Conservation (phyloP, 2,113 vertebrate genomes). For the Vimba vimba region DNA sequence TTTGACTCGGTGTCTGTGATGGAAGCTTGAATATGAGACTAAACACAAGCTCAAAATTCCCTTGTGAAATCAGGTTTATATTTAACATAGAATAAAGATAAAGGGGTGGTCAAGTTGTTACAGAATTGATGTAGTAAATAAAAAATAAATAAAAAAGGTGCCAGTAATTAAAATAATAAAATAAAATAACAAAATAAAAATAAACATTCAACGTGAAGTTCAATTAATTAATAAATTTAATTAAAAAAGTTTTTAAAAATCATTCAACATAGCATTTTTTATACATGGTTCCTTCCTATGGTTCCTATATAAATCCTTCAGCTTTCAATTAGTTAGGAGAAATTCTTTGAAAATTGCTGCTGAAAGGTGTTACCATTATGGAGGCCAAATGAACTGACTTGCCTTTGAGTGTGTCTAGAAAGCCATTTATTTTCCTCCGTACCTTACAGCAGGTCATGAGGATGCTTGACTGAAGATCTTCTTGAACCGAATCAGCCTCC, state of each 20-base stretch:
- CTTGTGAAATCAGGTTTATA: neutral
- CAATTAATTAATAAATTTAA: too few species aligned
- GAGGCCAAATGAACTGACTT: neutral
- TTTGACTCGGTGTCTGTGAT: neutral
- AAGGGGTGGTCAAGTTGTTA: too few species aligned
- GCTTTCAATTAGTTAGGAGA: neutral
- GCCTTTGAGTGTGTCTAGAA: neutral
- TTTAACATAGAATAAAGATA: neutral
- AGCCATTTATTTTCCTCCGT: neutral
- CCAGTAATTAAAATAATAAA: neutral
- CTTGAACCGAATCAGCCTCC: slow-evolving; percentile 8
- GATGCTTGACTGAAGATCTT: slow-evolving; percentile 18
- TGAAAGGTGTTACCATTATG: too few species aligned
- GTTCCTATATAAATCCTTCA: neutral
- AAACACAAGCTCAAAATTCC: neutral
- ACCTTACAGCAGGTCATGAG: neutral
- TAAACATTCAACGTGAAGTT: neutral
- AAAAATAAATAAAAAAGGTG: neutral
- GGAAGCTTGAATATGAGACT: neutral
- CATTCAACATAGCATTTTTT: neutral
- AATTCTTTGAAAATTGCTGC: neutral
- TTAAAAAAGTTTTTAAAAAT: too few species aligned
- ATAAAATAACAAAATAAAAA: neutral
- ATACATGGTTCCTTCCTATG: neutral
- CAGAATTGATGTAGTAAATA: neutral